phyloP scores from a whole-genome alignment of 2,888 invertebrate species.

The Phortica magna region DNA sequence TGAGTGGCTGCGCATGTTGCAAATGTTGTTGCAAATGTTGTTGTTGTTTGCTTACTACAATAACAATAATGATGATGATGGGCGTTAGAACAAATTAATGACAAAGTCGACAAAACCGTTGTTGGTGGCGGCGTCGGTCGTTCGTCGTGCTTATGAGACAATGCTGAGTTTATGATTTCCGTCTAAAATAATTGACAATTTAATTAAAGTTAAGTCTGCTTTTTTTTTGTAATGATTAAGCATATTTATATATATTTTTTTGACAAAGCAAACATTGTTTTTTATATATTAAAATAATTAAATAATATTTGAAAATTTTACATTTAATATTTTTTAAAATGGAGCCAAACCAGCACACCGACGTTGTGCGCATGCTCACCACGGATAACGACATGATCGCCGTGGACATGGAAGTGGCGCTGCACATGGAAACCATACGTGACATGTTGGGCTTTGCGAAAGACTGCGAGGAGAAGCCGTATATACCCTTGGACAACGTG shows the following conservation, averaged over 20 bases:
- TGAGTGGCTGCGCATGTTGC: background rate
- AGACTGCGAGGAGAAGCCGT: background rate
- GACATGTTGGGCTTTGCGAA: background rate
- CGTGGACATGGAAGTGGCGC: slow-evolving; percentile 36
- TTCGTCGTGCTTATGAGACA: slow-evolving; percentile 49
- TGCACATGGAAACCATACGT: slow-evolving; percentile 40
- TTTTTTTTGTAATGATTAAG: background rate
- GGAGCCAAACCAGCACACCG: too few species aligned
- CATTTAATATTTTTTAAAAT: too few species aligned
- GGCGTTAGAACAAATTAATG: slow-evolving; percentile 19
- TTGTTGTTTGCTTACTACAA: background rate
- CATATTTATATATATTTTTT: slow-evolving; percentile 36
- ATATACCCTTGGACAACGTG: slow-evolving; percentile 39
- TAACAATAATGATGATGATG: slow-evolving; percentile 4
- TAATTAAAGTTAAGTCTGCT: slow-evolving; percentile 30
- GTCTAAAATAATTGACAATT: slow-evolving; percentile 48
- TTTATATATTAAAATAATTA: too few species aligned
- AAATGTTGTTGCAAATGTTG: background rate
- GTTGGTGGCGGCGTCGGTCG: slow-evolving; percentile 41
- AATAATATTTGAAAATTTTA: too few species aligned
- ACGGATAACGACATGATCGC: slow-evolving; percentile 11
- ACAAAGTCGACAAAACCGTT: background rate
- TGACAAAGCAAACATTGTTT: too few species aligned
- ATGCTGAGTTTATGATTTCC: slow-evolving; percentile 43
- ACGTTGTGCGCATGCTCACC: too few species aligned